These are phyloP conservation scores for Trypoxylon attenuatum DNA, from an alignment of 2,888 invertebrate species.

Conservation along the genomic window DNA sequence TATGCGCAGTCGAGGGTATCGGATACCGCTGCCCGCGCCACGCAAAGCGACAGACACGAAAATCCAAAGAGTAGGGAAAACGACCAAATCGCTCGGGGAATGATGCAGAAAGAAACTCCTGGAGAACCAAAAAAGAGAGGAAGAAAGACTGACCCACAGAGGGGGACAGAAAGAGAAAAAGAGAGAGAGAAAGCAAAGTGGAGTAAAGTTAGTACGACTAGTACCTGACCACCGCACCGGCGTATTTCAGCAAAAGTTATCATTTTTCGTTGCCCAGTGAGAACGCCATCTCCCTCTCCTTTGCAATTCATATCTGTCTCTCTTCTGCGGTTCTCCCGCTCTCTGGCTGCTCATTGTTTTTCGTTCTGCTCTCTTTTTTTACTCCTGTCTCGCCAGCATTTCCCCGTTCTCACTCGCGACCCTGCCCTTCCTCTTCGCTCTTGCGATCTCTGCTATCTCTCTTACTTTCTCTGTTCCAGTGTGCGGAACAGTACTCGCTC, in stretches of 20 bases:
- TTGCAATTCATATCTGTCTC: background rate
- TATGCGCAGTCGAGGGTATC: too few species aligned
- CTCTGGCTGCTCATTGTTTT: background rate
- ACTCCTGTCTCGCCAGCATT: background rate
- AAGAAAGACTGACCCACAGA: too few species aligned
- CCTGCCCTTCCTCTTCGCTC: background rate
- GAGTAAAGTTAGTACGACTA: too few species aligned
- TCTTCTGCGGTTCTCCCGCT: background rate
- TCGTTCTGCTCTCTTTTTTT: too few species aligned
- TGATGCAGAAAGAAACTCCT: conserved; percentile 12
- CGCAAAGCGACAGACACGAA: too few species aligned
- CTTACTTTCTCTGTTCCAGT: background rate
- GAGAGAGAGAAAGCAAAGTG: conserved; percentile 47
- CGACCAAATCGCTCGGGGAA: too few species aligned
- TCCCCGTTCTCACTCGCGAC: background rate
- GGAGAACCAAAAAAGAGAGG: background rate
- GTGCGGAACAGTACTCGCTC: background rate
- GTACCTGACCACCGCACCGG: too few species aligned
- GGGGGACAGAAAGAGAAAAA: conserved; percentile 13
- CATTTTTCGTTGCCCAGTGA: conserved; percentile 47
- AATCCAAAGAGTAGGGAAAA: too few species aligned
- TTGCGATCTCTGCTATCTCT: background rate
- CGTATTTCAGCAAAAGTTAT: conserved; percentile 56
- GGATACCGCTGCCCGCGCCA: too few species aligned
- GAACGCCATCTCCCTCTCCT: conserved; percentile 7